phyloP scores from a whole-genome alignment of 2,797 vertebrate genomes.

The Sebastiscus tertius region DNA sequence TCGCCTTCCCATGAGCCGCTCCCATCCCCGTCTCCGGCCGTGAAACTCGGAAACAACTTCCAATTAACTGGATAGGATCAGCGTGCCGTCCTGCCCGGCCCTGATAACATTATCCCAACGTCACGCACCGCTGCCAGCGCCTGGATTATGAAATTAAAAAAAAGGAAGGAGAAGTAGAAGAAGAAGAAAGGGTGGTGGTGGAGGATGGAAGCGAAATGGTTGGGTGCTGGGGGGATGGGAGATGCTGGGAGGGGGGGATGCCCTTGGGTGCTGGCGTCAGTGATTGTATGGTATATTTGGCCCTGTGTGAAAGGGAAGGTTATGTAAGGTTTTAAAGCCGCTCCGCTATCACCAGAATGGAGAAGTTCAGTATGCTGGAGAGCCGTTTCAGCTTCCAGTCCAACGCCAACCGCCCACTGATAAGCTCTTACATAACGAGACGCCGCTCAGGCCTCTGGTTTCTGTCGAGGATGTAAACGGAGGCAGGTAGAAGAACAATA shows the following conservation, averaged over 20 bases:
- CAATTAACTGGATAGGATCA: conserved; percentile 67
- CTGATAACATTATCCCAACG: conserved; percentile 69
- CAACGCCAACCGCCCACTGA: conserved; percentile 42
- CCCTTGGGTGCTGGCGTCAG: conserved; percentile 40
- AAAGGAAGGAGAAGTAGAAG: conserved; percentile 22
- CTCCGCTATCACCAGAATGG: conserved; percentile 17
- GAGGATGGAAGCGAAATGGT: conserved; percentile 20
- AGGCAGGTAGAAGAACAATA: conserved; percentile 28
- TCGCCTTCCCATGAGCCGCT: conserved; percentile 9
- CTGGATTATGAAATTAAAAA: conserved; percentile 66
- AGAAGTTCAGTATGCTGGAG: conserved; percentile 42
- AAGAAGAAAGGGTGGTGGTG: conserved; percentile 35
- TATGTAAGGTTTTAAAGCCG: conserved; percentile 60
- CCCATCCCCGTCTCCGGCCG: conserved; percentile 31
- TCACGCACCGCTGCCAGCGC: conserved; percentile 52
- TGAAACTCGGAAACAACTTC: conserved; percentile 63
- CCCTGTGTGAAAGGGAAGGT: conserved; percentile 49
- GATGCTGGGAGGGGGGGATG: neutral
- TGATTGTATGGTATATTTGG: conserved; percentile 39
- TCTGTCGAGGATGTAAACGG: conserved; percentile 10
- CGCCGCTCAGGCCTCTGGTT: neutral
- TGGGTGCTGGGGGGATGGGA: conserved; percentile 25
- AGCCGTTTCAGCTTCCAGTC: conserved; percentile 44
- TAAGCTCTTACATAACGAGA: conserved; percentile 35
- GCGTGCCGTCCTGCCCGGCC: conserved; percentile 48